These are phyloP conservation scores for Heteromormyrus szaboi DNA, from an alignment of 2,797 vertebrate genomes.

Conservation along the genomic window DNA sequence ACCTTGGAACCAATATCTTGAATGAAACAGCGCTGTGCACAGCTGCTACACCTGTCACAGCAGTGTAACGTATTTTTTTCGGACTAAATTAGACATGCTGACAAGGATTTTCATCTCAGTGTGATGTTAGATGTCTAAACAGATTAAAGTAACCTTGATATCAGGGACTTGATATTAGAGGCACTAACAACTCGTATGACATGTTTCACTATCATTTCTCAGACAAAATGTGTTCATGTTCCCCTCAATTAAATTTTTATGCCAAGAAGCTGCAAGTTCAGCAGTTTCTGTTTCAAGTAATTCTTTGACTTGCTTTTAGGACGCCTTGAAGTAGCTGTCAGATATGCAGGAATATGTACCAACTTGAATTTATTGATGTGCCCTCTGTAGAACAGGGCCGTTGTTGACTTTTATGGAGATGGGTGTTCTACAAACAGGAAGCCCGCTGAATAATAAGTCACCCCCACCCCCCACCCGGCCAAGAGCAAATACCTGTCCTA, in stretches of 20 bases:
- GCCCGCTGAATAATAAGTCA: background rate
- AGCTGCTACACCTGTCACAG: background rate
- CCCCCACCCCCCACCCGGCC: background rate
- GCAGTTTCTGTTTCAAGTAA: background rate
- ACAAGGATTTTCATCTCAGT: background rate
- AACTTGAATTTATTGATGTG: background rate
- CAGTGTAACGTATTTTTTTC: background rate
- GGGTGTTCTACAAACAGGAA: background rate
- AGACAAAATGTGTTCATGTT: background rate
- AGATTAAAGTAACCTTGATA: conserved; percentile 3
- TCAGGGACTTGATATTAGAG: background rate
- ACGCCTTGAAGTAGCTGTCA: background rate
- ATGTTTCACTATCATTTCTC: conserved; percentile 1
- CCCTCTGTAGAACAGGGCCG: background rate
- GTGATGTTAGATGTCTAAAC: conserved; percentile 5
- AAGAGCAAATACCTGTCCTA: background rate
- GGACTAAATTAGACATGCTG: background rate
- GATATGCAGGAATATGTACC: background rate
- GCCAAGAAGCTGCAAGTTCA: background rate
- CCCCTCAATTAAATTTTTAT: background rate
- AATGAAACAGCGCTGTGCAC: background rate
- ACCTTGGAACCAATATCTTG: background rate
- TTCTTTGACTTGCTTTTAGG: conserved; percentile 1
- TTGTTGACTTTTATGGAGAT: background rate
- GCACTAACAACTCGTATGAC: background rate